These are phyloP conservation scores for Pseudomyrmex concolor DNA, from an alignment of 1,140 invertebrate genomes.

Conservation along the genomic window DNA sequence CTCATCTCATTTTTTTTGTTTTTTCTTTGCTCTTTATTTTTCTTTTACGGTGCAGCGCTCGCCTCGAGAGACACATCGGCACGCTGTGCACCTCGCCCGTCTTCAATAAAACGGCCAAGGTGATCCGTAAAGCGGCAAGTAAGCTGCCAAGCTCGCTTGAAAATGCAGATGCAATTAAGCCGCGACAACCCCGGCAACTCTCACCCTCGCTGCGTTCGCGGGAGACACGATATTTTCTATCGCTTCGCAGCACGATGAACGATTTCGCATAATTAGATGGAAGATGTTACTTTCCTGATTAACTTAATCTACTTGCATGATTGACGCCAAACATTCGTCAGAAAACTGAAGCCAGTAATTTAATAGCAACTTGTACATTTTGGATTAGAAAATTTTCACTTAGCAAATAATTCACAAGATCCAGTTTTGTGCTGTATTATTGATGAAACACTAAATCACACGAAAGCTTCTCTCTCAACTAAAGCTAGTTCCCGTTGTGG, in stretches of 20 bases:
- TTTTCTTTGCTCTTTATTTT: neutral
- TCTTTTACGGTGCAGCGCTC: constrained; percentile 13
- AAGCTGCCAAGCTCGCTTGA: constrained; percentile 8
- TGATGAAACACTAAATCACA: constrained; percentile 11
- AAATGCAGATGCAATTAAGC: constrained; percentile 74
- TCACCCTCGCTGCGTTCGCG: neutral
- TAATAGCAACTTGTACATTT: constrained; percentile 37
- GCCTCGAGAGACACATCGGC: constrained; percentile 5
- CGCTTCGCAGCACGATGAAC: constrained; percentile 12
- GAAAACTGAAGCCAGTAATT: constrained; percentile 30
- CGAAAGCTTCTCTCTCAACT: neutral
- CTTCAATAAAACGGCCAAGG: constrained; percentile 43
- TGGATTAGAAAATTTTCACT: constrained; percentile 26
- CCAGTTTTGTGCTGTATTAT: constrained; percentile 3
- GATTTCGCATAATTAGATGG: constrained; percentile 54
- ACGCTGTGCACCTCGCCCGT: neutral
- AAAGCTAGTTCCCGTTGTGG: constrained; percentile 25
- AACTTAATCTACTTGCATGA: constrained; percentile 37
- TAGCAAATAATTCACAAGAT: constrained; percentile 15
- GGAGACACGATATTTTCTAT: constrained; percentile 19
- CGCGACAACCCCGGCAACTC: constrained; percentile 34
- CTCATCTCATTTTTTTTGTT: neutral
- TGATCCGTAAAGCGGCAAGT: constrained; percentile 53
- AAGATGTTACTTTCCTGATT: constrained; percentile 41
- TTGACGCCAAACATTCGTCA: constrained; percentile 15